These are phyloP conservation scores for Hylaea fasciaria DNA, from an alignment of 2,888 invertebrate genomes.

Conservation along the genomic window DNA sequence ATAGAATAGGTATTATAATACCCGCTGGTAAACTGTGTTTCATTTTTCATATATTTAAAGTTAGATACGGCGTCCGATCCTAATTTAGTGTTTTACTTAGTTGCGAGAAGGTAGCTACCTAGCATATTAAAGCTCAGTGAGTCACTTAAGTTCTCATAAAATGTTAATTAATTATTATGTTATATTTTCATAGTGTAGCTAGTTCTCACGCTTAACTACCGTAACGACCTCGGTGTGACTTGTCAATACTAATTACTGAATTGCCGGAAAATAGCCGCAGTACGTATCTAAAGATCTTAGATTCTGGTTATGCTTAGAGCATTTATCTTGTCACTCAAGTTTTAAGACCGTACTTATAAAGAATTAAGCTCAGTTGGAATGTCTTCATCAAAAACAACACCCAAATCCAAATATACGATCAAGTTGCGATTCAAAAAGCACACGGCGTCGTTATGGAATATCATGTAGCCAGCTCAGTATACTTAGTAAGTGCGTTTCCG, in stretches of 20 bases:
- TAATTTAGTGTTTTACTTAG: not conserved
- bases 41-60: not conserved
- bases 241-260: constrained; percentile 44
- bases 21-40: too few species aligned
- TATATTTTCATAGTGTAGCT: constrained; percentile 31
- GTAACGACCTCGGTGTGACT: constrained; percentile 37
- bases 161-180: constrained; percentile 43
- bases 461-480: too few species aligned
- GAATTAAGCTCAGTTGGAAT: too few species aligned
- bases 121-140: constrained; percentile 35
- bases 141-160: constrained; percentile 41
- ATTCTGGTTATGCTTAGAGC: constrained; percentile 7
- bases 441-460: too few species aligned
- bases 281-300: constrained; percentile 33
- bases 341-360: not conserved
- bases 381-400: too few species aligned
- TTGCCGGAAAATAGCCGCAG: constrained; percentile 40
- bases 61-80: not conserved
- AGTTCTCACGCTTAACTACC: constrained; percentile 44
- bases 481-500: too few species aligned
- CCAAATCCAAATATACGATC: too few species aligned
- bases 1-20: too few species aligned
- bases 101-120: not conserved
- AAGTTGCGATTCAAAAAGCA: too few species aligned
- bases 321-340: not conserved